Conservation (phyloP, 2,888 invertebrate genomes). For the Plemyria rubiginata region DNA sequence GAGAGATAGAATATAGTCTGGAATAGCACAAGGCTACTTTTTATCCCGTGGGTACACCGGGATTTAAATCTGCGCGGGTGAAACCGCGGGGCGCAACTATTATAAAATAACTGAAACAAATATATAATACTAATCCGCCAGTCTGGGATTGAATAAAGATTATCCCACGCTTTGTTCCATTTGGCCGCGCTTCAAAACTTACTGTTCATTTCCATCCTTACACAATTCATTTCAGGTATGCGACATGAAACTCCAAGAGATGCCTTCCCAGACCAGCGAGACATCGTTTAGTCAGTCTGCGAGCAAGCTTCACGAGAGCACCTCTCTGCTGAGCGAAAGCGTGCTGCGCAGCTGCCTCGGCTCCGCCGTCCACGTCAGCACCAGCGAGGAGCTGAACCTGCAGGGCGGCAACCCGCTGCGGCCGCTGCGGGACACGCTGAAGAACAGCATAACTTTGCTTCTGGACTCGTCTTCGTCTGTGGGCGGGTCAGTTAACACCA, state of each 20-base stretch:
- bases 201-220: no score
- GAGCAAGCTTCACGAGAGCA: conserved; percentile 44
- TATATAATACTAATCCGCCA: no score
- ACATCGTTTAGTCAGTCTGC: conserved; percentile 47
- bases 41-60: no score
- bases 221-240: conserved; percentile 58
- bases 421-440: conserved; percentile 73
- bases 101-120: no score
- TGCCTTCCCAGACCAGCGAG: conserved; percentile 63
- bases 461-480: conserved; percentile 70
- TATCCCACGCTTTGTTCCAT: no score
- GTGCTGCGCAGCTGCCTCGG: conserved; percentile 69
- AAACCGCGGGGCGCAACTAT: no score
- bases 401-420: conserved; percentile 69
- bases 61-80: no score
- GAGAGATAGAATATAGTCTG: no score
- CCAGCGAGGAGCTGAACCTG: conserved; percentile 71
- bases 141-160: no score
- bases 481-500: conserved; percentile 55
- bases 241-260: conserved; percentile 74
- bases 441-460: conserved; percentile 75
- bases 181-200: no score
- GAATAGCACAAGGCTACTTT: no score
- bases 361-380: conserved; percentile 69
- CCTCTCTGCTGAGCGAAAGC: conserved; percentile 63